Percentiles rank a stretch among this genome's conserved stretches.
Evolutionary conservation across 2,888 invertebrate genomes (phyloP).

Genomic region (Iphiclides podalirius): DNA sequence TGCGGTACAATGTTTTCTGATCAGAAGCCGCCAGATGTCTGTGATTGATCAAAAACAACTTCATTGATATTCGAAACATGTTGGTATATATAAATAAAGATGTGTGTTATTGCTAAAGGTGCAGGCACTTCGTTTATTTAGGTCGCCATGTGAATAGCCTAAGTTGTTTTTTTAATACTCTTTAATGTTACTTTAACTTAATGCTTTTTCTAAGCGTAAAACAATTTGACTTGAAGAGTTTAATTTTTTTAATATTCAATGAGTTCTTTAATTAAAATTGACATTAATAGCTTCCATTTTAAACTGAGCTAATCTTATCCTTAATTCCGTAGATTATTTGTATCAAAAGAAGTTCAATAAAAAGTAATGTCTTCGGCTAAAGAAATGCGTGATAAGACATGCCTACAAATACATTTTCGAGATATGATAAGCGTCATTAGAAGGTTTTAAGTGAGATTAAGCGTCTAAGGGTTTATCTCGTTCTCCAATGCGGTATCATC

Average conservation of each 20-base stretch:
- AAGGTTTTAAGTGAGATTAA: constrained; percentile 14
- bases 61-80: constrained; percentile 10
- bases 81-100: constrained; percentile 10
- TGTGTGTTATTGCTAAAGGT: constrained; percentile 12
- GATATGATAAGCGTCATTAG: constrained; percentile 22
- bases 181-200: neutral
- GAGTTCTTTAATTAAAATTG: neutral
- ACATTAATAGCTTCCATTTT: neutral
- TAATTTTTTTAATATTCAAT: too few relatives aligned
- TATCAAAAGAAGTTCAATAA: constrained; percentile 3
- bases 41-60: constrained; percentile 19
- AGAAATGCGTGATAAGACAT: constrained; percentile 12
- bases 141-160: constrained; percentile 3
- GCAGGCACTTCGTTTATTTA: constrained; percentile 9
- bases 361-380: neutral
- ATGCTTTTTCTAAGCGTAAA: neutral
- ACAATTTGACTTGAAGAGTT: too few relatives aligned
- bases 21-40: neutral
- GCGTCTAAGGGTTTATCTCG: constrained; percentile 8
- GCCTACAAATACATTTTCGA: constrained; percentile 15
- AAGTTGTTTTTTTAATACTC: neutral
- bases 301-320: constrained; percentile 11
- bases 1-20: neutral
- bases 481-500: constrained; percentile 8
- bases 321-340: constrained; percentile 10